Evolutionary conservation across 2,797 vertebrate species (phyloP).

Genomic region (Varecia variegata): DNA sequence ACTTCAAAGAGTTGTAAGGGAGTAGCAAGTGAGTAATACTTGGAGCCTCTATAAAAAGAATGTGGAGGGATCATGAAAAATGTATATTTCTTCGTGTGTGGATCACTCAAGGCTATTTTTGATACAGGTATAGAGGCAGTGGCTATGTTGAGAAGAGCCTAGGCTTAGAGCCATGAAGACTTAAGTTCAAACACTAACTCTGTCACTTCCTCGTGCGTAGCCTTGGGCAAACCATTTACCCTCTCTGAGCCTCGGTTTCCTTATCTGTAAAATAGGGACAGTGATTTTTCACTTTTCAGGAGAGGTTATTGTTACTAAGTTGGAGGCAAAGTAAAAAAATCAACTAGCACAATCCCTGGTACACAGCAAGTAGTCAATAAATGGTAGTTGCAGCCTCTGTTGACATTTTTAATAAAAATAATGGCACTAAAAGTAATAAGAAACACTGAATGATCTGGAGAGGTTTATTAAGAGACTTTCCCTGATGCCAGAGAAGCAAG

Average conservation of each 20-base stretch:
- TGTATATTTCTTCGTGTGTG: neutral
- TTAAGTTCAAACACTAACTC: neutral
- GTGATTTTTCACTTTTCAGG: neutral
- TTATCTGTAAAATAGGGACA: neutral
- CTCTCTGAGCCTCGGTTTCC: neutral
- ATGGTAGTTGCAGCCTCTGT: neutral
- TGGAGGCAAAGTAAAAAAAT: neutral
- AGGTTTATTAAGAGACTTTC: neutral
- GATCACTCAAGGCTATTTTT: neutral
- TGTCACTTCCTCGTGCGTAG: neutral
- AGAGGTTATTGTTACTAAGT: neutral
- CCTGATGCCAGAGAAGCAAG: neutral
- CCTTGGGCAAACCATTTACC: neutral
- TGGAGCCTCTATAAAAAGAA: neutral
- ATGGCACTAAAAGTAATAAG: neutral
- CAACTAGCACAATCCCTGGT: neutral
- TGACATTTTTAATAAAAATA: conserved; percentile 10
- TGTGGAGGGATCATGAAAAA: conserved; percentile 7
- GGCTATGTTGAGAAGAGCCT: neutral
- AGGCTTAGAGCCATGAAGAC: neutral
- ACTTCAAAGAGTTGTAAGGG: neutral
- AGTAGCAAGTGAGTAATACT: neutral
- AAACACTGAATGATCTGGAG: neutral
- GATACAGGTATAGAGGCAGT: neutral
- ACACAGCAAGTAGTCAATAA: neutral